A percentile compares a stretch with the other conserved stretches of the same genome.
Conservation (phyloP, 2,113 vertebrate genomes). For the Pionites leucogaster region DNA sequence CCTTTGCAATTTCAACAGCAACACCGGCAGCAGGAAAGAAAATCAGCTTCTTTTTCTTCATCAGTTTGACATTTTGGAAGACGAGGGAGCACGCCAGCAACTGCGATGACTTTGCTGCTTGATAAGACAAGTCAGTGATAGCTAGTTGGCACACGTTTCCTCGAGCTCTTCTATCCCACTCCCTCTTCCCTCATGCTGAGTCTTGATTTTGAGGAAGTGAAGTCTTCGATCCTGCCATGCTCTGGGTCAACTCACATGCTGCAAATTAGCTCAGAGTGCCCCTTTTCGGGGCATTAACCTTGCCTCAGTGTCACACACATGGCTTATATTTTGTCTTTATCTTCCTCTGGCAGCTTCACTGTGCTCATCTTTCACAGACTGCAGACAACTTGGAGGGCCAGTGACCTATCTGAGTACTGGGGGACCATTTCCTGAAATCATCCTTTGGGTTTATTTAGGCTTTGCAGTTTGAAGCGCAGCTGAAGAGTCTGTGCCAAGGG, state of each 20-base stretch:
- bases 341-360: background rate
- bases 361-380: background rate
- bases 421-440: background rate
- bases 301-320: background rate
- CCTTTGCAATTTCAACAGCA: conserved; percentile 38
- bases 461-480: background rate
- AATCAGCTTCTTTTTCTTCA: background rate
- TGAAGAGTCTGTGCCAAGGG: background rate
- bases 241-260: background rate
- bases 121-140: conserved; percentile 4
- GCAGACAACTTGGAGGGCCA: background rate
- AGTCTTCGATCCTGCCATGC: background rate
- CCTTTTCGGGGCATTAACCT: background rate
- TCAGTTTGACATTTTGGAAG: background rate
- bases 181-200: background rate
- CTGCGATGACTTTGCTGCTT: background rate
- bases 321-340: background rate
- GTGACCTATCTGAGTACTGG: background rate
- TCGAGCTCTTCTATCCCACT: background rate
- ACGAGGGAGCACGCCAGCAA: background rate
- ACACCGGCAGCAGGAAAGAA: background rate
- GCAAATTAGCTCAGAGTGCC: background rate
- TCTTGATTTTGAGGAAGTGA: background rate
- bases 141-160: conserved; percentile 25
- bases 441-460: background rate